Conservation (phyloP, 2,113 vertebrate species). For the Fregata magnificens region DNA sequence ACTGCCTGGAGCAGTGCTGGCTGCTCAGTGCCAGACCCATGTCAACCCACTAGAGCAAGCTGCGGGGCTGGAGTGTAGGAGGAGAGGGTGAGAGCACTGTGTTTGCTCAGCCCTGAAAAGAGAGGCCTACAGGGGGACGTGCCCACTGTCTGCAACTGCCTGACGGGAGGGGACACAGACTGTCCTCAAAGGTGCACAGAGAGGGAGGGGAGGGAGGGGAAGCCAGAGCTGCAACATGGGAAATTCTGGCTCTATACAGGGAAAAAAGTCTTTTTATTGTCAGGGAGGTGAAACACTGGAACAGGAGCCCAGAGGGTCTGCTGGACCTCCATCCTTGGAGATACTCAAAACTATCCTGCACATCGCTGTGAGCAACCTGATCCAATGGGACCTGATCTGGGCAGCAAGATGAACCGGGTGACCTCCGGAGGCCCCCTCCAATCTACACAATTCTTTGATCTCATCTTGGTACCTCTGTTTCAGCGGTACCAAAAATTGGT, state of each 20-base stretch:
- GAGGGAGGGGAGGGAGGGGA: background rate
- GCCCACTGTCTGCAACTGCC: background rate
- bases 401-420: background rate
- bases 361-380: background rate
- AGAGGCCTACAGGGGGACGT: background rate
- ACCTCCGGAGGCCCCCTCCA: background rate
- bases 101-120: background rate
- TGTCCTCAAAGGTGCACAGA: background rate
- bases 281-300: background rate
- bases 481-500: background rate
- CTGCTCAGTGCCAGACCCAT: background rate
- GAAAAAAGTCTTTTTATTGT: background rate
- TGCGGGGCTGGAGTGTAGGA: fast-evolving
- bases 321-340: background rate
- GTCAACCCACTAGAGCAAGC: fast-evolving
- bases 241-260: background rate
- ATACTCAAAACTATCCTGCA: background rate
- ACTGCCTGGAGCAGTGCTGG: background rate
- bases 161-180: background rate
- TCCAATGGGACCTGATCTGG: background rate
- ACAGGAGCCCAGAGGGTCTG: background rate
- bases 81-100: background rate
- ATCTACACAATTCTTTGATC: fast-evolving
- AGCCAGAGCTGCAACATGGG: background rate
- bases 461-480: background rate